These are phyloP conservation scores for Haliclona indistincta DNA, from an alignment of 37 sponge, comb jelly and placozoan genomes.

Conservation along the genomic window DNA sequence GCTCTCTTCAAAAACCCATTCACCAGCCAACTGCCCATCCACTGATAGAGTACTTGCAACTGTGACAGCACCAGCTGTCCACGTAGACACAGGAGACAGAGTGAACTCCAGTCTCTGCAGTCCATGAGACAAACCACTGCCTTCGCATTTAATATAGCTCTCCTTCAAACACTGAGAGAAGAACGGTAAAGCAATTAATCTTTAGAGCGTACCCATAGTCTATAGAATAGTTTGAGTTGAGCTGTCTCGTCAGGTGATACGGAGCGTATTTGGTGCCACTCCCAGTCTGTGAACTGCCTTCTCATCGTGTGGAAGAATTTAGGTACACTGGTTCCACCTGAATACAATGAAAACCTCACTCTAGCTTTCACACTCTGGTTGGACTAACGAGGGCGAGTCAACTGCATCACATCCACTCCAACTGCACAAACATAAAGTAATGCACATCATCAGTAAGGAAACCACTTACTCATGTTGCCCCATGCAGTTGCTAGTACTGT, in stretches of 20 bases:
- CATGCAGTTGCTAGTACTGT: slow-evolving; percentile 41
- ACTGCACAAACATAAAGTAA: slow-evolving; percentile 24
- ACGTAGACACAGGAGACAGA: slow-evolving; percentile 11
- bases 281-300: slow-evolving; percentile 70
- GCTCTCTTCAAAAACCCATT: slow-evolving; percentile 76
- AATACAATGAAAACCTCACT: background rate
- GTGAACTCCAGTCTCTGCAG: slow-evolving; percentile 74
- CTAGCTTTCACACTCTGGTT: background rate
- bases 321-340: slow-evolving; percentile 33
- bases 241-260: slow-evolving; percentile 27
- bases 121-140: slow-evolving; percentile 79
- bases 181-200: background rate
- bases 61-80: slow-evolving; percentile 1
- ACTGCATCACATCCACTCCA: slow-evolving; percentile 89
- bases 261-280: slow-evolving; percentile 67
- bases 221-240: slow-evolving; percentile 73
- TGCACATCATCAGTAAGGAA: background rate
- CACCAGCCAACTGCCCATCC: slow-evolving; percentile 20
- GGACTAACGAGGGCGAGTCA: slow-evolving; percentile 56
- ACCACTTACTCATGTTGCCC: slow-evolving; percentile 16
- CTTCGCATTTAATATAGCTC: slow-evolving; percentile 88
- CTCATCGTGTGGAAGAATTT: slow-evolving; percentile 86
- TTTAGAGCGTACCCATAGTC: slow-evolving; percentile 65
- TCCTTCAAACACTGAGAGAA: slow-evolving; percentile 85
- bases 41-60: slow-evolving; percentile 2